A percentile compares a stretch with the other conserved stretches of the same genome.
These are phyloP conservation scores for Cyrtorhinus lividipennis DNA, from an alignment of 1,140 invertebrate species.

Conservation along the genomic window DNA sequence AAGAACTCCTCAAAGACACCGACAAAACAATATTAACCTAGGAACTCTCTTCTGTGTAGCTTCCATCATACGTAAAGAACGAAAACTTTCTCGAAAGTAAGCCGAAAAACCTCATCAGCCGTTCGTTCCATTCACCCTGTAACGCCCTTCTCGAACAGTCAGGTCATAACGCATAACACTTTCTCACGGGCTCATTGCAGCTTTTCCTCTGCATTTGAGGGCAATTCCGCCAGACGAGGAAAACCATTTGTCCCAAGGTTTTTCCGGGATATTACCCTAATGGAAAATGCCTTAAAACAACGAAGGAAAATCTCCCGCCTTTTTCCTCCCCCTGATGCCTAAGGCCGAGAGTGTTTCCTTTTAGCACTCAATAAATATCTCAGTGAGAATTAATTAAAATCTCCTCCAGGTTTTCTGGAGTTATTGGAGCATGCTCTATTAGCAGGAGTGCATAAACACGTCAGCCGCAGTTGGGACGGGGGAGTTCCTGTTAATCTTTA, in stretches of 20 bases:
- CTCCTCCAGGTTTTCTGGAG: background rate
- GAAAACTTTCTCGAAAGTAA: too few relatives aligned
- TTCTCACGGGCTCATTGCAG: background rate
- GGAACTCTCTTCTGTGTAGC: too few relatives aligned
- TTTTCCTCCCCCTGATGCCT: background rate
- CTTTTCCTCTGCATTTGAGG: background rate
- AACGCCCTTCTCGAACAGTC: too few relatives aligned
- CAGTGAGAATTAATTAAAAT: slow-evolving; percentile 7
- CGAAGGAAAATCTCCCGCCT: background rate
- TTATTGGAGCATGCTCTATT: slow-evolving; percentile 5
- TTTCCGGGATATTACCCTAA: slow-evolving; percentile 9
- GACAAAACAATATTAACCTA: too few relatives aligned
- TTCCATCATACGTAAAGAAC: too few relatives aligned
- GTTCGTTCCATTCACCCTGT: too few relatives aligned
- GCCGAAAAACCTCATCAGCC: too few relatives aligned
- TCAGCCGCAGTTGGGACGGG: slow-evolving; percentile 1
- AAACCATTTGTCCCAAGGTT: background rate
- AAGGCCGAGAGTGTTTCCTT: background rate
- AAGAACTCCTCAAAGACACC: too few relatives aligned
- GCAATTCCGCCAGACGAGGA: background rate
- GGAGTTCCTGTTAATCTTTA: slow-evolving; percentile 1
- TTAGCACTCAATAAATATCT: slow-evolving; percentile 6
- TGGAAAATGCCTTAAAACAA: slow-evolving; percentile 10
- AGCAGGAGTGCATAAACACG: slow-evolving; percentile 7
- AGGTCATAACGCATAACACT: too few relatives aligned